These are phyloP conservation scores for Pao palembangensis DNA, from an alignment of 2,113 vertebrate species.

Conservation along the genomic window DNA sequence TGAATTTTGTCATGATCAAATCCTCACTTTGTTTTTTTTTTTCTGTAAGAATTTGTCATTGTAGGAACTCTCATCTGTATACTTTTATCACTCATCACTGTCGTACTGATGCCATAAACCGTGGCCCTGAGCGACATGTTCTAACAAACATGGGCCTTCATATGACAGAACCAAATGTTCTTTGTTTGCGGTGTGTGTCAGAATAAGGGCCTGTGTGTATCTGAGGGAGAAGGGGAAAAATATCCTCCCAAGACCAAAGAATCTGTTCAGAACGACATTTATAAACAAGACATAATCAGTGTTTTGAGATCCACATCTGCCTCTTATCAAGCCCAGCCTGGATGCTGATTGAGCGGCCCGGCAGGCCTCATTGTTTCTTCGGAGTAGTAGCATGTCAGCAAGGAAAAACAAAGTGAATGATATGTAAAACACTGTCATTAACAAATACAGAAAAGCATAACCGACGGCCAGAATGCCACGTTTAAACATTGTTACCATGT, in stretches of 20 bases:
- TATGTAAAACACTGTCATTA: slow-evolving; percentile 25
- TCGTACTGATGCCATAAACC: slow-evolving; percentile 29
- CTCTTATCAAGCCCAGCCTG: slow-evolving; percentile 44
- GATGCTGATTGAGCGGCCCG: slow-evolving; percentile 59
- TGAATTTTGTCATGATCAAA: not conserved
- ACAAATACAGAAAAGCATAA: slow-evolving; percentile 5
- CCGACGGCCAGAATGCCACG: slow-evolving; percentile 4
- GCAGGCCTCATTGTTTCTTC: slow-evolving; percentile 47
- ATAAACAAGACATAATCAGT: slow-evolving; percentile 72
- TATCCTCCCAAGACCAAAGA: slow-evolving; percentile 33
- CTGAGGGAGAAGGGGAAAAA: slow-evolving; percentile 6
- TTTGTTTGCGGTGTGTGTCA: slow-evolving; percentile 48
- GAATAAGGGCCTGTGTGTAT: slow-evolving; percentile 49
- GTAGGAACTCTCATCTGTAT: slow-evolving; percentile 6
- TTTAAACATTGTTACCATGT: slow-evolving; percentile 1
- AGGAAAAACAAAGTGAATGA: slow-evolving; percentile 39
- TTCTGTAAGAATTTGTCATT: slow-evolving; percentile 2
- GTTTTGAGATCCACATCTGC: slow-evolving; percentile 70
- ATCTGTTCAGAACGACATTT: slow-evolving; percentile 55
- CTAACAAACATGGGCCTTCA: slow-evolving; percentile 39
- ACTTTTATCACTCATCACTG: slow-evolving; percentile 2
- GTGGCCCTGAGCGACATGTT: slow-evolving; percentile 24
- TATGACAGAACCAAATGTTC: slow-evolving; percentile 34
- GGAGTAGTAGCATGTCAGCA: slow-evolving; percentile 33
- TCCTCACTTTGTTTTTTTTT: not conserved